Evolutionary conservation across 1,140 invertebrate genomes (phyloP).

Genomic region (Leptinotarsa undecemlineata): DNA sequence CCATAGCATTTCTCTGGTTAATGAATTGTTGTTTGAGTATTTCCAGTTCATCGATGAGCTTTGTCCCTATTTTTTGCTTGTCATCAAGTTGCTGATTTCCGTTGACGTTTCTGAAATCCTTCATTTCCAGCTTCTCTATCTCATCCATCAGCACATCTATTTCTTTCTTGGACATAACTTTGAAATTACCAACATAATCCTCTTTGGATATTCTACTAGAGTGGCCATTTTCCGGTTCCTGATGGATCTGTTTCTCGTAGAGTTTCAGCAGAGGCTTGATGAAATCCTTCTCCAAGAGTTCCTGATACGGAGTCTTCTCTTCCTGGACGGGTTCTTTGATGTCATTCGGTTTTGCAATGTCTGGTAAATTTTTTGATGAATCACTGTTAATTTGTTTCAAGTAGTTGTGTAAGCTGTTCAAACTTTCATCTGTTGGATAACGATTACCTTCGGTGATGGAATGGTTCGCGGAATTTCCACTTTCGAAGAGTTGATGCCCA

Average conservation of each 20-base stretch:
- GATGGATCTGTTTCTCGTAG: constrained; percentile 43
- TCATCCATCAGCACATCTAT: constrained; percentile 38
- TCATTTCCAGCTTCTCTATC: background rate
- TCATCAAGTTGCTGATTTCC: background rate
- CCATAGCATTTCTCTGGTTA: background rate
- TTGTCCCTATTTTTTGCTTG: background rate
- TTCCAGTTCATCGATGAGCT: background rate
- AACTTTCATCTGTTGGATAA: constrained; percentile 11
- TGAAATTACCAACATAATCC: constrained; percentile 44
- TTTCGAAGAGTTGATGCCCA: too few relatives aligned
- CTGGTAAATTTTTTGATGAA: constrained; percentile 3
- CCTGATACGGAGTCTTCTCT: constrained; percentile 47
- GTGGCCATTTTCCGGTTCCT: constrained; percentile 35
- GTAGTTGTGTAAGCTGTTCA: constrained; percentile 26
- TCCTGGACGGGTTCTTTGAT: constrained; percentile 19
- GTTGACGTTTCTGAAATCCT: background rate
- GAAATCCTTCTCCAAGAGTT: constrained; percentile 51
- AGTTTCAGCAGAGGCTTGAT: constrained; percentile 48
- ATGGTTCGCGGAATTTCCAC: too few relatives aligned
- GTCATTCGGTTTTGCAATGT: background rate
- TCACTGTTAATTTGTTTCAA: constrained; percentile 22
- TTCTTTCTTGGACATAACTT: constrained; percentile 44
- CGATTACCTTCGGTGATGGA: background rate
- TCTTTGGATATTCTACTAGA: constrained; percentile 49
- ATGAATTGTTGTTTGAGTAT: background rate